Percentiles rank a stretch among this genome's conserved stretches.
Conservation (phyloP, 2,888 invertebrate genomes). For the Caenorhabditis afra region DNA sequence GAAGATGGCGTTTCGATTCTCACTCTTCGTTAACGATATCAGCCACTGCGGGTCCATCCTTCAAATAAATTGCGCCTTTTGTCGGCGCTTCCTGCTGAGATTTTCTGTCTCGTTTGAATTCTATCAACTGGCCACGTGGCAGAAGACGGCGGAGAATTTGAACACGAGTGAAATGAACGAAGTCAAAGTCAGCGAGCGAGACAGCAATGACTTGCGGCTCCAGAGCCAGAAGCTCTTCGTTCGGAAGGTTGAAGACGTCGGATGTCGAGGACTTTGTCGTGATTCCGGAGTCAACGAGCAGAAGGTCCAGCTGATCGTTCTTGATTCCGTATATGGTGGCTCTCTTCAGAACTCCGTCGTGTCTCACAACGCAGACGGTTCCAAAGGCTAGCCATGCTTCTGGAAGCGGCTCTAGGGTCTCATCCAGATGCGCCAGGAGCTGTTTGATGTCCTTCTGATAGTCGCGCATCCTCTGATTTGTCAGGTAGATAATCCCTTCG, state of each 20-base stretch:
- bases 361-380: constrained; percentile 14
- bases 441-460: constrained; percentile 23
- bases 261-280: background rate
- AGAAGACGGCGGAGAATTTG: constrained; percentile 24
- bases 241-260: constrained; percentile 25
- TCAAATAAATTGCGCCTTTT: constrained; percentile 8
- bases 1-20: background rate
- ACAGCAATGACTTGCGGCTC: constrained; percentile 24
- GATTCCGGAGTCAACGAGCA: constrained; percentile 37
- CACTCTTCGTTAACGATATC: constrained; percentile 14
- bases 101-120: constrained; percentile 13
- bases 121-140: constrained; percentile 9
- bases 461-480: constrained; percentile 9
- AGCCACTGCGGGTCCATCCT: background rate
- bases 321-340: constrained; percentile 11
- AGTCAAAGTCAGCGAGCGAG: background rate
- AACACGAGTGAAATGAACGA: constrained; percentile 29
- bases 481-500: constrained; percentile 32
- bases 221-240: background rate
- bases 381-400: constrained; percentile 22
- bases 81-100: constrained; percentile 38
- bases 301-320: background rate
- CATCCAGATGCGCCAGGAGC: background rate
- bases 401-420: constrained; percentile 11
- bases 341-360: constrained; percentile 18